Evolutionary conservation across 2,113 vertebrate species (phyloP).

Genomic region (Pan paniscus): DNA sequence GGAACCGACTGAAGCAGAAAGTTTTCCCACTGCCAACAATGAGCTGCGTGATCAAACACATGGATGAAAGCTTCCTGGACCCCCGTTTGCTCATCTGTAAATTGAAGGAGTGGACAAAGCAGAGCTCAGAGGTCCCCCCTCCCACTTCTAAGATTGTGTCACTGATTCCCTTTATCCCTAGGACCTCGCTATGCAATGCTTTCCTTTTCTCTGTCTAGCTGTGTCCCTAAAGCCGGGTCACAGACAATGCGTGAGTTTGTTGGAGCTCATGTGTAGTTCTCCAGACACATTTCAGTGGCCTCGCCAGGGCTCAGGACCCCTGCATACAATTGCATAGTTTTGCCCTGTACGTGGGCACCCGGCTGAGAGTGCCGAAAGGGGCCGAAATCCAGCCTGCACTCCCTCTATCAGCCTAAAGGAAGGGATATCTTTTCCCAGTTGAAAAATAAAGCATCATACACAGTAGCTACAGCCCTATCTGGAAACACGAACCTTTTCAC

Average conservation of each 20-base stretch:
- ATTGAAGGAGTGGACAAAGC: background rate
- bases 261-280: rapidly evolving
- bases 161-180: background rate
- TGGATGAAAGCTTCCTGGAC: background rate
- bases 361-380: background rate
- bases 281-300: background rate
- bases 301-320: background rate
- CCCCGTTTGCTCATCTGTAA: background rate
- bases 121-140: background rate
- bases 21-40: background rate
- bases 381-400: background rate
- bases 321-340: rapidly evolving
- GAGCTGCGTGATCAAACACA: background rate
- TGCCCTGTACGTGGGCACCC: background rate
- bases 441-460: background rate
- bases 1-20: background rate
- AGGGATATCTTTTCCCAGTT: background rate
- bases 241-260: background rate
- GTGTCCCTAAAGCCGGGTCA: background rate
- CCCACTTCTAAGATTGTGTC: background rate
- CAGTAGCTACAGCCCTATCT: background rate
- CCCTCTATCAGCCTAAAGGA: background rate
- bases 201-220: background rate
- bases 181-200: background rate
- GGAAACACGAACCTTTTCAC: background rate